A percentile compares a stretch with the other conserved stretches of the same genome.
These are phyloP conservation scores for Apamea sordens DNA, from an alignment of 2,888 invertebrate genomes.

Conservation along the genomic window DNA sequence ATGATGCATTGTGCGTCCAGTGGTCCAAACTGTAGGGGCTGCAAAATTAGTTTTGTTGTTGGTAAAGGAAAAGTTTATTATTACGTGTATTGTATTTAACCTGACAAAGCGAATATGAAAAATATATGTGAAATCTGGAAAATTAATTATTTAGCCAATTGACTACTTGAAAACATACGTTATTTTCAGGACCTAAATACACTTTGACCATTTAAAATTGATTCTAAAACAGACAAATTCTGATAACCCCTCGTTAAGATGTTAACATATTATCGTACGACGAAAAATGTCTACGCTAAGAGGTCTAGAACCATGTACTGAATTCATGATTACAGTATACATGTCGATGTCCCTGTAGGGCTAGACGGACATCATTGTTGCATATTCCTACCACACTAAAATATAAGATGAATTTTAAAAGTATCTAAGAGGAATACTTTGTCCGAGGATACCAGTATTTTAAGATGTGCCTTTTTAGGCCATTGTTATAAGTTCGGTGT, in stretches of 20 bases:
- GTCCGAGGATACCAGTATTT: not conserved
- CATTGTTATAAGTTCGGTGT: too few species aligned
- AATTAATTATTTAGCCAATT: not conserved
- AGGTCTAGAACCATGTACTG: too few species aligned
- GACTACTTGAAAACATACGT: not conserved
- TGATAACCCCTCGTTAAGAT: not conserved
- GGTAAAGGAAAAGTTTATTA: not conserved
- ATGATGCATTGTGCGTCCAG: conserved; percentile 4
- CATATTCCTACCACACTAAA: not conserved
- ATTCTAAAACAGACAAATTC: too few species aligned
- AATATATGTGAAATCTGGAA: not conserved
- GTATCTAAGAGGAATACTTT: not conserved
- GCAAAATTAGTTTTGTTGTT: not conserved
- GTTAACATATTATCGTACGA: not conserved
- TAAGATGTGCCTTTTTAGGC: not conserved
- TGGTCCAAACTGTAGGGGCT: not conserved
- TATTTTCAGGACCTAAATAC: too few species aligned
- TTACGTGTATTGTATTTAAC: not conserved
- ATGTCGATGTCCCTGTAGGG: too few species aligned
- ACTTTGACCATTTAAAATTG: too few species aligned
- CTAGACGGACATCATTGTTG: too few species aligned
- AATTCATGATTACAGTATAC: too few species aligned
- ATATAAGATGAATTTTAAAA: not conserved
- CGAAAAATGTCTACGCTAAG: too few species aligned
- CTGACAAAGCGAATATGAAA: not conserved